Evolutionary conservation across 2,797 vertebrate genomes (phyloP), one percentile per base, ranked within the genome.

Genomic region (Poecilia gillii): DNA sequence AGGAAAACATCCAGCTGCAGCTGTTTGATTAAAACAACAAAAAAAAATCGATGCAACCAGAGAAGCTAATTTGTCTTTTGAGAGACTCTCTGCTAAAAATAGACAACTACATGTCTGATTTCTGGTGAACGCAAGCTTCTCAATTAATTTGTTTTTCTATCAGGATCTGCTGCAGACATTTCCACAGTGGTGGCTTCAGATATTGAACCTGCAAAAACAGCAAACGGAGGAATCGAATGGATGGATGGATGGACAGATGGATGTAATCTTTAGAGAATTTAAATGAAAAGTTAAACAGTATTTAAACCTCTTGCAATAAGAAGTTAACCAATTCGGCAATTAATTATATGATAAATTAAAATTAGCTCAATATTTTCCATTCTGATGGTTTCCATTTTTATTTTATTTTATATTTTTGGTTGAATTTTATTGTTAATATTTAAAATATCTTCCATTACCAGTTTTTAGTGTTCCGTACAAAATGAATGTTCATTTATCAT

Each of bases 21-120:
- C 86, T 84, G 78, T 49, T 81, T 46, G 23, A 62, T 45, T 20
- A 59, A 55, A 25, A n/a, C n/a, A n/a, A n/a, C n/a, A 14, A 28
- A 57, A 66, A 39, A 13, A 28, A 18, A 31, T 62, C 39, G 11
- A 23, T 53, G 68, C 36, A 43, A 49, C 86, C 46, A 80, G 62
- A 72, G 51, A 80, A 87, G 72, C 49, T 76, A 68, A 88, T 90
- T 87, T 78, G 74, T 82, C 66, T 85, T 79, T 62, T 80, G 75
- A 78, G 64, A 81, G 66, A 13, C 73, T 68, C 55, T 76, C 46
- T 14, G 9, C 70, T 86, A 81, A 86, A 87, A 90, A 88, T 73
- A 82, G 46, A 46, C 39, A 2, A 41, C 7, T 39, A 49, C 12
- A 62, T 55, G 62, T 36, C 76, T 80, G 46, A 76, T 79, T 82